Percentiles rank a stretch among this genome's conserved stretches.
Conservation (phyloP, 2,797 vertebrate genomes). For the Syndactyla subalaris region DNA sequence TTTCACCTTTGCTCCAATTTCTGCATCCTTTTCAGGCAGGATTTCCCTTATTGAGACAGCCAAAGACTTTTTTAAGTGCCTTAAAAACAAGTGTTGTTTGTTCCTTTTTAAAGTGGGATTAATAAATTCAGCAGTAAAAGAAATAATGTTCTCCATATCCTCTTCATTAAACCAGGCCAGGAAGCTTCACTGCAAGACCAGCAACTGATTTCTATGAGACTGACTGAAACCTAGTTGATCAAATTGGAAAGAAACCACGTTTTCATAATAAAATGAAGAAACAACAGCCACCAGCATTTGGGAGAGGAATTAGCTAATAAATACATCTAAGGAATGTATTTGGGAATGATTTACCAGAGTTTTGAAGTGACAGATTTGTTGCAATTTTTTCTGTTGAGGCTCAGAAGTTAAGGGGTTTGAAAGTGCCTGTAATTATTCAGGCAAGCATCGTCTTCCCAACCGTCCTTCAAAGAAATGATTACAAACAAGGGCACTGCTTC, state of each 20-base stretch:
- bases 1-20: slow-evolving; percentile 25
- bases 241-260: neutral
- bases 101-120: neutral
- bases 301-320: neutral
- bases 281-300: neutral
- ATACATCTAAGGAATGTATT: neutral
- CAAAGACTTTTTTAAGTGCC: neutral
- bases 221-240: neutral
- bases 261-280: neutral
- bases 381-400: neutral
- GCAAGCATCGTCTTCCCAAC: neutral
- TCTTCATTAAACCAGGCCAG: neutral
- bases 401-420: neutral
- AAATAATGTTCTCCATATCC: neutral
- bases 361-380: neutral
- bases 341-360: neutral
- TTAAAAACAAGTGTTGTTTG: neutral
- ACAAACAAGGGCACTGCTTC: neutral
- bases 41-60: slow-evolving; percentile 35
- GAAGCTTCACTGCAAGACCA: neutral
- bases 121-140: neutral
- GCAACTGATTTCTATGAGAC: neutral
- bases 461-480: neutral
- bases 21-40: slow-evolving; percentile 35
- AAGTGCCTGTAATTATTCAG: neutral